Base-by-base conservation (phyloP, 2,797 vertebrate genomes). In the Crocodylus rhombifer region DNA sequence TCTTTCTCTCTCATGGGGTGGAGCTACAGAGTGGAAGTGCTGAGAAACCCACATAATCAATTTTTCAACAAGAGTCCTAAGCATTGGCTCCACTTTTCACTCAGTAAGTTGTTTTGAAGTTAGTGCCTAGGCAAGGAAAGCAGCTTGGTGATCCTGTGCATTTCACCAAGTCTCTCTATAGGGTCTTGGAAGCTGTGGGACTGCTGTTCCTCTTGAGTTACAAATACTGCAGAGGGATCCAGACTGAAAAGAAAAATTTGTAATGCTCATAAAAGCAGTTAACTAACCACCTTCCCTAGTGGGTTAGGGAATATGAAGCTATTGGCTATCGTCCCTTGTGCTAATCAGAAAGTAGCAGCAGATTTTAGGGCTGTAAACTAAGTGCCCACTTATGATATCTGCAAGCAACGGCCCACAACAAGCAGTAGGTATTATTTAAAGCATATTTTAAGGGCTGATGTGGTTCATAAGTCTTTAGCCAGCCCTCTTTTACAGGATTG, bases 21-120 rank as follows among this genome's bases (percentile, higher is more conserved):
- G 26, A 76, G 20, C 55, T 13, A 6, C 28, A 13, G 23, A 62
- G 26, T 12, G 15, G 23, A n/a, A 86, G 33, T 78, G 87, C 63
- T 0, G 0, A 62, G 36, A 30, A 0, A 0, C 76, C 18, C 17
- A 14, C 1, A 1, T 8, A 10, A 51, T 10, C 42, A 51, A 21
- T 64, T 0, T 0, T 73, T 77, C 51, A 61, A 61, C 77, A 16
- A 33, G 33, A 26, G 21, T 21, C 7, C 0, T 0, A 64, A 84
- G 60, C 0, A 3, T 71, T 9, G 15, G 55, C 78, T 81, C 76
- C 78, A n/a, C 0, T 6, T 42, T 71, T 42, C 33, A 25, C 12
- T 25, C 36, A 23, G 23, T 42, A 15, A 36, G 36, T 36, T 71
- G 69, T 74, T 2, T 0, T 17, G 87, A 28, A 73, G 82, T 77